Conservation (phyloP, 2,888 invertebrate species). For the Creontiades dilutus region DNA sequence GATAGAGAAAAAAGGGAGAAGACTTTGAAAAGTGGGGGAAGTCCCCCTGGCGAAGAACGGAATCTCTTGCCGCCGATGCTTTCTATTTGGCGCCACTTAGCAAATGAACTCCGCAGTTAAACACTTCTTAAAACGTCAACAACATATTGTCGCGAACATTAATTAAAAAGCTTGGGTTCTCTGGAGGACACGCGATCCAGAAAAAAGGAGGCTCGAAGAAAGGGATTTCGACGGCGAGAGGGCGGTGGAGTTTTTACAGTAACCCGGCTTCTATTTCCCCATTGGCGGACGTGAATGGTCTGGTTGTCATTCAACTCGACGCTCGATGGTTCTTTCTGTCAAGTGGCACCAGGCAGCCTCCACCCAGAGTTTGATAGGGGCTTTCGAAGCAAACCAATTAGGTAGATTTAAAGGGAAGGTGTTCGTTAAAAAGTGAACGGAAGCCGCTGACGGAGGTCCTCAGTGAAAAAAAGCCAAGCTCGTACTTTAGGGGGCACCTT, state of each 20-base stretch:
- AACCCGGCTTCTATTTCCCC: not conserved
- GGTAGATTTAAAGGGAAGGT: slow-evolving; percentile 31
- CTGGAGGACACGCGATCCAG: slow-evolving; percentile 29
- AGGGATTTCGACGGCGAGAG: not conserved
- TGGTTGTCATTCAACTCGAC: slow-evolving; percentile 37
- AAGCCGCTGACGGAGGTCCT: slow-evolving; percentile 14
- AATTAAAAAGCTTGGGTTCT: slow-evolving; percentile 38
- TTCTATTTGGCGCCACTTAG: slow-evolving; percentile 49
- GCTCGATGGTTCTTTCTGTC: slow-evolving; percentile 15
- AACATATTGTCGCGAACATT: slow-evolving; percentile 41
- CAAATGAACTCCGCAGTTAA: slow-evolving; percentile 48
- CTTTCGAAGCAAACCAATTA: slow-evolving; percentile 20
- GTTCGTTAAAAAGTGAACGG: slow-evolving; percentile 37
- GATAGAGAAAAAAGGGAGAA: not conserved
- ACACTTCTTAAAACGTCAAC: slow-evolving; percentile 47
- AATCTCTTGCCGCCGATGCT: slow-evolving; percentile 3
- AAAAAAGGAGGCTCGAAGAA: slow-evolving; percentile 18
- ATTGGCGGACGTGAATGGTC: slow-evolving; percentile 14
- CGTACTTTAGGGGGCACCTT: not conserved
- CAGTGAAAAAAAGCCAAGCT: slow-evolving; percentile 17
- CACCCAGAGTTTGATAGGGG: not conserved
- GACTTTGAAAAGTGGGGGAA: slow-evolving; percentile 44
- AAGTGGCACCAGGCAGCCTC: not conserved
- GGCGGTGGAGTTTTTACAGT: slow-evolving; percentile 6
- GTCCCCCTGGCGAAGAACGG: not conserved